phyloP scores from a whole-genome alignment of 2,888 invertebrate genomes.

The Mimachlamys varia region DNA sequence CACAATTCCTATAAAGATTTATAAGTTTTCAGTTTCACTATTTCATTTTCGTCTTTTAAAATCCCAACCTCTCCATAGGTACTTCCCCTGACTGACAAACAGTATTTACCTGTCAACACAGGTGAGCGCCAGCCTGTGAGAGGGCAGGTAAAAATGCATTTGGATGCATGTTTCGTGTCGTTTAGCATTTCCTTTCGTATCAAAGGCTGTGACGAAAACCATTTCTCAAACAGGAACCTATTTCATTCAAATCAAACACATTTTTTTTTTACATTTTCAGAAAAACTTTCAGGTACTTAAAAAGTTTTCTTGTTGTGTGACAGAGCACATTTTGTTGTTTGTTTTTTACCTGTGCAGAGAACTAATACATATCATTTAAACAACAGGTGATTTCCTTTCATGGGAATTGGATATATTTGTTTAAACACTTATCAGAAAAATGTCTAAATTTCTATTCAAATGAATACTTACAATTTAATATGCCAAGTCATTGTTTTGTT shows the following conservation, averaged over 20 bases:
- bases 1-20: background rate
- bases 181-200: background rate
- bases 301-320: background rate
- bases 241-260: background rate
- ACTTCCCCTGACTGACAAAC: background rate
- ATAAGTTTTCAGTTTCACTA: background rate
- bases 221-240: background rate
- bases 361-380: background rate
- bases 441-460: background rate
- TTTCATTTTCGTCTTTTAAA: conserved; percentile 12
- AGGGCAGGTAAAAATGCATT: conserved; percentile 33
- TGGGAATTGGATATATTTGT: background rate
- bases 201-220: background rate
- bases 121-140: conserved; percentile 27
- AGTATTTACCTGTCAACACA: conserved; percentile 21
- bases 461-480: background rate
- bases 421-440: background rate
- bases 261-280: background rate
- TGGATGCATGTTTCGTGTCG: conserved; percentile 9
- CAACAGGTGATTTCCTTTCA: background rate
- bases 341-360: background rate
- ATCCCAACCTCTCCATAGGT: background rate
- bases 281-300: background rate
- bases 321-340: background rate
- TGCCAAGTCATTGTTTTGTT: background rate